These are phyloP conservation scores for Drosophila paramelanica DNA, from an alignment of 2,888 invertebrate genomes.

Conservation along the genomic window DNA sequence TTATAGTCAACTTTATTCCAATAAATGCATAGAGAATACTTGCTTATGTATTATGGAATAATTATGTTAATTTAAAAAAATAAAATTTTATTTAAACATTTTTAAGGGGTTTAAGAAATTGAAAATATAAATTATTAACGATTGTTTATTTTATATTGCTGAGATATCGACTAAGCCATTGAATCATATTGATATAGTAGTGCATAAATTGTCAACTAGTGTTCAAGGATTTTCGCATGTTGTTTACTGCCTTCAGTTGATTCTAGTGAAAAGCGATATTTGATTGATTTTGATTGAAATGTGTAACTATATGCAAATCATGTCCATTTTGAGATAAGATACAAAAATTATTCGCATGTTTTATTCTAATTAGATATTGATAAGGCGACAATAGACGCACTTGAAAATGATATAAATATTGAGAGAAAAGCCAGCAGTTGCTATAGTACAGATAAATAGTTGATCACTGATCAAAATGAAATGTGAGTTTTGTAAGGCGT, in stretches of 20 bases:
- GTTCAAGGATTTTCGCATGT: background rate
- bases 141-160: no score
- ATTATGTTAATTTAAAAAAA: no score
- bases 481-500: conserved; percentile 45
- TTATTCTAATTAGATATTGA: conserved; percentile 57
- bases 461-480: conserved; percentile 43
- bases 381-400: conserved; percentile 19
- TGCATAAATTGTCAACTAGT: background rate
- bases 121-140: no score
- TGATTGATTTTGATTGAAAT: conserved; percentile 26
- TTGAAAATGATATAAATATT: conserved; percentile 52
- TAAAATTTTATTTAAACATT: background rate
- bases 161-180: no score
- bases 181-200: no score
- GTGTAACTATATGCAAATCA: conserved; percentile 38
- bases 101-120: background rate
- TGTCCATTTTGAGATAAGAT: conserved; percentile 23
- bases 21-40: no score
- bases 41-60: no score
- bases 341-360: conserved; percentile 36
- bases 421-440: background rate
- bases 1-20: no score
- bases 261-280: background rate
- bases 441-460: conserved; percentile 10
- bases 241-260: conserved; percentile 1